Conservation (phyloP, 2,797 vertebrate genomes). For the Alosa sapidissima region DNA sequence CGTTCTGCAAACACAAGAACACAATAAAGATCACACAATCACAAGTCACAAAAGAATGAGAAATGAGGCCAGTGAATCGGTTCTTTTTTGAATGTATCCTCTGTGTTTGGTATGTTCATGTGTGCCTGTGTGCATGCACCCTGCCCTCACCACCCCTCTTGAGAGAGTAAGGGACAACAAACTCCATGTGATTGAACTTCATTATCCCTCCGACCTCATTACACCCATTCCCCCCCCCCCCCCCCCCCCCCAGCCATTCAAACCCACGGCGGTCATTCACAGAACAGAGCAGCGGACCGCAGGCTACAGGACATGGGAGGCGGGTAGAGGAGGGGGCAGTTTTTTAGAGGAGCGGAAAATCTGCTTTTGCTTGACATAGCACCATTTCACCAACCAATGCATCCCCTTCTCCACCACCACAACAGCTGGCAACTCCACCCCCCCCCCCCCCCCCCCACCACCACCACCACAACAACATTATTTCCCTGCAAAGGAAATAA, state of each 20-base stretch:
- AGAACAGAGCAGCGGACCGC: constrained; percentile 40
- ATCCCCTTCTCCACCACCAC: neutral
- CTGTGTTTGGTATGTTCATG: constrained; percentile 8
- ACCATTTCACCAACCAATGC: constrained; percentile 55
- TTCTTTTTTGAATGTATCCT: neutral
- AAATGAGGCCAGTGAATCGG: neutral
- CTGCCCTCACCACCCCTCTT: constrained; percentile 6
- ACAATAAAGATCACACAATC: neutral
- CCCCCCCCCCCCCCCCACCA: neutral
- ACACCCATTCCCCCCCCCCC: neutral
- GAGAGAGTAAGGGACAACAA: constrained; percentile 31
- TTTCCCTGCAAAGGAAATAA: constrained; percentile 79
- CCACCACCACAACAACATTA: constrained; percentile 45
- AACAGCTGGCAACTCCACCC: neutral
- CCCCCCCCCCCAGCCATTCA: neutral
- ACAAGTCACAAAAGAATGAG: neutral
- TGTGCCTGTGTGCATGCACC: constrained; percentile 5
- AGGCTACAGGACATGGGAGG: constrained; percentile 57
- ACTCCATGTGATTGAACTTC: constrained; percentile 40
- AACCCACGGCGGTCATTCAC: constrained; percentile 31
- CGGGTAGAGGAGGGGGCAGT: constrained; percentile 41
- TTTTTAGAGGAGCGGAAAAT: neutral
- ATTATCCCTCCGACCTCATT: neutral
- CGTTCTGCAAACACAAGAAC: neutral
- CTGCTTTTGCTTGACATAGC: constrained; percentile 49